Percentiles rank a stretch among this genome's conserved stretches.
phyloP scores from a whole-genome alignment of 2,113 vertebrate species.

The Echinops telfairi region DNA sequence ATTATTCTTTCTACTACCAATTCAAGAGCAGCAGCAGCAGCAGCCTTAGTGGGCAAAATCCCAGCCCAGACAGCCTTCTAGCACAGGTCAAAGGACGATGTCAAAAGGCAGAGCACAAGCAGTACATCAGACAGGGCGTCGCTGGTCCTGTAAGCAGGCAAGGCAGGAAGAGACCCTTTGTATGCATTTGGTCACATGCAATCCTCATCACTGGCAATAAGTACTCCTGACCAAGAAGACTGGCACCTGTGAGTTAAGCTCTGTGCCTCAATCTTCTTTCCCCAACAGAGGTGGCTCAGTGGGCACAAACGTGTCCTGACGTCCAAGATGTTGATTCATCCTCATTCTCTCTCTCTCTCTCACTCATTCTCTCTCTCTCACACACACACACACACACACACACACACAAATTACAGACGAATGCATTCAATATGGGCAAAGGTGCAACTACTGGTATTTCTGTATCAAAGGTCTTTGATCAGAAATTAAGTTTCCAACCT shows the following conservation, averaged over 20 bases:
- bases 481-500: constrained; percentile 54
- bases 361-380: no score
- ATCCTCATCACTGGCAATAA: neutral
- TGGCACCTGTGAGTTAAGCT: constrained; percentile 65
- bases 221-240: neutral
- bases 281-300: constrained; percentile 18
- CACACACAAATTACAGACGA: no score
- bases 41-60: neutral
- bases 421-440: constrained; percentile 9
- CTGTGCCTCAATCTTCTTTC: constrained; percentile 24
- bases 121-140: accelerated
- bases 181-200: no score
- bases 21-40: neutral
- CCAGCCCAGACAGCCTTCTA: neutral
- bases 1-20: constrained; percentile 52
- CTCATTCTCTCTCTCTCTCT: no score
- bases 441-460: neutral
- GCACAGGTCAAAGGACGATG: neutral
- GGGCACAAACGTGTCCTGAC: constrained; percentile 26
- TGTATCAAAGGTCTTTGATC: constrained; percentile 9
- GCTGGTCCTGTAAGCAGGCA: neutral
- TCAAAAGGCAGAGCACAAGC: neutral
- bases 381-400: no score
- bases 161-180: neutral
- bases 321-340: neutral